phyloP scores from a whole-genome alignment of 2,888 invertebrate species.

The Corbicula japonica region DNA sequence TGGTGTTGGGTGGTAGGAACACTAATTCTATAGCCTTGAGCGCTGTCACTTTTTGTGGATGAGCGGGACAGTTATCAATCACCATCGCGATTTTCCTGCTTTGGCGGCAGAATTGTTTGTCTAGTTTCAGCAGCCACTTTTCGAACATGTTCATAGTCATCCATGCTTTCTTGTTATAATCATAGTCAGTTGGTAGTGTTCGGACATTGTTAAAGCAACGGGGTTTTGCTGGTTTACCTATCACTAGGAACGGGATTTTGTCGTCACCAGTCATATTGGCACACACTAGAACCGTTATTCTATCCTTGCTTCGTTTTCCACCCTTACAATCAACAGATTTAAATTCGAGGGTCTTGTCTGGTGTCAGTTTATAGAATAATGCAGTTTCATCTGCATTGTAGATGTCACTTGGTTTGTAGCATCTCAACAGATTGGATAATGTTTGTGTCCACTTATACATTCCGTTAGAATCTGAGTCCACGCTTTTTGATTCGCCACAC shows the following conservation, averaged over 20 bases:
- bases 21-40: conserved; percentile 56
- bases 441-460: conserved; percentile 14
- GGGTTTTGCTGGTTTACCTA: conserved; percentile 59
- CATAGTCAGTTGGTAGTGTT: conserved; percentile 53
- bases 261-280: conserved; percentile 57
- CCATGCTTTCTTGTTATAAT: conserved; percentile 67
- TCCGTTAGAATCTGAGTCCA: neutral
- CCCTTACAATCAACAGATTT: conserved; percentile 46
- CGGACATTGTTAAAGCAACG: conserved; percentile 64
- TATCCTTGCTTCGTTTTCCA: conserved; percentile 51
- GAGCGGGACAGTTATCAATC: conserved; percentile 70
- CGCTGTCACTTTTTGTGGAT: conserved; percentile 56
- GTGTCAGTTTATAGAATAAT: conserved; percentile 57
- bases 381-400: no score
- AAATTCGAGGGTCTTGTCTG: conserved; percentile 40
- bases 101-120: conserved; percentile 39
- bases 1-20: conserved; percentile 74
- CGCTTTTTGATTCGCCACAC: no score
- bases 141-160: conserved; percentile 64
- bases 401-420: conserved; percentile 49
- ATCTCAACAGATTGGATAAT: conserved; percentile 34
- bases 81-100: conserved; percentile 54
- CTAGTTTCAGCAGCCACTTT: conserved; percentile 63
- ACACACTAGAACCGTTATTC: conserved; percentile 41
- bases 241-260: conserved; percentile 60